Evolutionary conservation across 1,140 invertebrate genomes (phyloP), one percentile per base, ranked within the genome.

Genomic region (Gonioctena quinquepunctata): DNA sequence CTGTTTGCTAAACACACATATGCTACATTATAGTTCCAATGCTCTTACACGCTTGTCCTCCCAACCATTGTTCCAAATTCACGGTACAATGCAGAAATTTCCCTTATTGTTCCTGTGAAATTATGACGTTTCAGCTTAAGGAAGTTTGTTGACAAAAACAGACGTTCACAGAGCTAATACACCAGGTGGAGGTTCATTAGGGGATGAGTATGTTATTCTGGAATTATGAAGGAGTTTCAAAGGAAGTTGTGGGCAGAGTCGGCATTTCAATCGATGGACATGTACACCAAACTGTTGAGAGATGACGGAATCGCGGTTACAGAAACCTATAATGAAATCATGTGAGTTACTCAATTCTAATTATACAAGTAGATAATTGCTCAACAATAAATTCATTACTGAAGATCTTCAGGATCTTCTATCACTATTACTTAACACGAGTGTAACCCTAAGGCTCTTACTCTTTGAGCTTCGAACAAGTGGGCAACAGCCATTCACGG

Each of bases 1-100:
- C 23, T 59, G 56, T 59, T 59, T 25, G 56, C 26, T 59, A 7
- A 59, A 59, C 56, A 59, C 23, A 59, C 56, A 59, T 59, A 59
- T 59, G 56, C 16, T 25, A 59, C 56, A 59, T 7, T 59, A 59
- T 25, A 59, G n/a, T 25, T 59, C 23, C 56, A 25, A 22, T 59
- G n/a, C 25, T 22, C 56, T 23, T 59, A 25, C 25, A 59, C n/a
- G 56, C 56, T 59, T 25, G 56, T 59, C 21, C 56, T 59, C 56
- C 5, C 25, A 59, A 11, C 21, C 56, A 59, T 59, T 59, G 56
- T 59, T 25, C 21, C 8, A 23, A 21, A 25, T 59, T 59, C n/a
- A 59, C 23, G 56, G 25, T 6, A 59, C 56, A 59, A 59, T 59
- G 56, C 56, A 13, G 56, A 42, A 59, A 59, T 59, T 59, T 28